Conservation (phyloP, 2,113 vertebrate species). For the Pelmatolapia mariae region DNA sequence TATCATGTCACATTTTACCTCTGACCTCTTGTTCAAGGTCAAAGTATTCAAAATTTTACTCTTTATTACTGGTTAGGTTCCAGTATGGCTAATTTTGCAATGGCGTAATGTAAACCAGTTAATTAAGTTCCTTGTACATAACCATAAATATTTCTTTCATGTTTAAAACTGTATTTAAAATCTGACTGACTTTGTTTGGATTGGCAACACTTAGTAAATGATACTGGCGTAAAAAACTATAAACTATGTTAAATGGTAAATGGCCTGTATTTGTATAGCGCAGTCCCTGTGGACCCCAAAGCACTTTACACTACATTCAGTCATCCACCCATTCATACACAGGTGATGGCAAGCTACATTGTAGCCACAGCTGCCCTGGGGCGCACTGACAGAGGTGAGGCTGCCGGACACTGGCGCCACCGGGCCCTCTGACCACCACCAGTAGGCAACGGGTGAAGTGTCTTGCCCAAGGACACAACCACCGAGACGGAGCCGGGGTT, state of each 20-base stretch:
- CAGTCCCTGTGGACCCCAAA: background rate
- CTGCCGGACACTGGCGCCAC: background rate
- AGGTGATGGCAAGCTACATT: background rate
- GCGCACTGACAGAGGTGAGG: background rate
- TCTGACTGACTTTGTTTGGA: background rate
- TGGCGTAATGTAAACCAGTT: background rate
- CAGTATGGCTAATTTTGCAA: background rate
- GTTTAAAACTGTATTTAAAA: background rate
- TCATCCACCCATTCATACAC: background rate
- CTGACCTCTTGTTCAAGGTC: background rate
- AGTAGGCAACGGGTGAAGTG: rapidly evolving
- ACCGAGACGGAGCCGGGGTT: rapidly evolving
- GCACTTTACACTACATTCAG: background rate
- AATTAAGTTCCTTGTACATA: background rate
- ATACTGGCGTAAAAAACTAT: background rate
- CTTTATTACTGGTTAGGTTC: background rate
- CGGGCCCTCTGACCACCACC: background rate
- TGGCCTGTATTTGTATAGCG: background rate
- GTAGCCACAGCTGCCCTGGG: background rate
- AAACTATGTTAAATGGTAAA: background rate
- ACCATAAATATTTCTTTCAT: background rate
- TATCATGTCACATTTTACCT: background rate
- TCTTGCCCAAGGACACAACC: background rate
- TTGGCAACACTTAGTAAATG: background rate
- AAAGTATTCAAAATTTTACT: background rate